Evolutionary conservation across 2,797 vertebrate species (phyloP), one percentile per base, ranked within the genome.

Genomic region (Acestrorhynchus altus): DNA sequence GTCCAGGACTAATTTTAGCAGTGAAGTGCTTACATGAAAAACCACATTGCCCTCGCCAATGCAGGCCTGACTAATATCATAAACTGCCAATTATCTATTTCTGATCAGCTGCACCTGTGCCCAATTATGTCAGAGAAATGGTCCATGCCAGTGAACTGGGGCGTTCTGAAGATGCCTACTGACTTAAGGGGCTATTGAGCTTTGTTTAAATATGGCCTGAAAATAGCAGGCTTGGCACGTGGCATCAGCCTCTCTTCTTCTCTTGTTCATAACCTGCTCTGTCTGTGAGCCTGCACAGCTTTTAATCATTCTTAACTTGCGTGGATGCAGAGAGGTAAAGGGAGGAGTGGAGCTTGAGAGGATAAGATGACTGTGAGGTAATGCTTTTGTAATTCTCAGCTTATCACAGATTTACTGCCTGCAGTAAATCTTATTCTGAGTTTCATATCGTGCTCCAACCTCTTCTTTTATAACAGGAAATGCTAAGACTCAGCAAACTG

Each of bases 71-170:
- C 80, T 81, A 82, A 81, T 83, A 83, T 47, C 72, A 77, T 64
- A 86, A 89, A 89, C 83, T 83, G 85, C 81, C 85, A 85, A 81
- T 84, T 88, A 88, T 85, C 84, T 78, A 77, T 83, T 81, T 82
- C 86, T 89, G 85, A 89, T 92, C 87, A 88, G 85, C 83, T 85
- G 87, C 92, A 92, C 90, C 91, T 92, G 88, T 78, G 85, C 60
- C 89, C 89, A 92, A 91, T 93, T 93, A 92, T 86, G 74, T 67
- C 76, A 85, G 86, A 88, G 86, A 89, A 90, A 91, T 88, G 89
- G 86, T 86, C 83, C 28, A 90, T 79, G 86, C 84, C 80, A 81
- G 83, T 86, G 84, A 89, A 82, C 86, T 61, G 78, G 81, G 80
- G 80, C 72, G 74, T 81, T 86, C 82, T 89, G 89, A 89, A 88